Base-by-base conservation (phyloP, 2,797 vertebrate genomes). In the Synanceia verrucosa region DNA sequence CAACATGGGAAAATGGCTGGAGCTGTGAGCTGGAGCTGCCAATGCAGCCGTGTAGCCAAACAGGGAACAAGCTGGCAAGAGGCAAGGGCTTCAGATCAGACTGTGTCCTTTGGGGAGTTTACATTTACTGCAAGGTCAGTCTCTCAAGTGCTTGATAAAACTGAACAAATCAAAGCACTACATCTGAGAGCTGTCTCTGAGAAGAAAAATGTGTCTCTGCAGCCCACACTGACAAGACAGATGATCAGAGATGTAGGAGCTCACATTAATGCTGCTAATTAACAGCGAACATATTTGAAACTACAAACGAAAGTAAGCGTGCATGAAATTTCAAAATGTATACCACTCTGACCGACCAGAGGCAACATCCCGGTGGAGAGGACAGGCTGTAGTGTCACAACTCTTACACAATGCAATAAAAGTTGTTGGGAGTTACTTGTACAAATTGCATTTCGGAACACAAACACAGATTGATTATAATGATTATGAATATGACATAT, bases 201-300 rank as follows among this genome's bases (percentile, higher is more conserved):
- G 56, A 74, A 74, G 73, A 72, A 80, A 71, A 79, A 78, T 46
- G 60, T 66, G 61, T 83, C 63, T 83, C 66, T 70, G 56, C 73
- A 60, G 73, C 61, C 52, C 55, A 69, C 50, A 59, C 65, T 82
- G 84, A 88, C 81, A 82, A 85, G 78, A 84, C 5, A 18, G 76
- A 84, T 81, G 83, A 89, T 89, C 84, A 82, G 83, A 86, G 87
- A 81, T 61, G 73, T 73, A 73, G 59, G 79, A 79, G 75, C 71
- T 80, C 77, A 85, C 73, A 84, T 82, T 89, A 81, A 89, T 79
- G 73, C 58, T 56, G 68, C 80, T 90, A 90, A 89, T 92, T 89
- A 92, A 81, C 39, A 53, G 21, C 81, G 81, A 85, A 78, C 79
- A 84, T 85, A 82, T 89, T 85, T 88, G 75, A 84, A 85, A 81